These are phyloP conservation scores for Caenorhabditis sp. DNA, from an alignment of 2,888 invertebrate genomes.

Conservation along the genomic window DNA sequence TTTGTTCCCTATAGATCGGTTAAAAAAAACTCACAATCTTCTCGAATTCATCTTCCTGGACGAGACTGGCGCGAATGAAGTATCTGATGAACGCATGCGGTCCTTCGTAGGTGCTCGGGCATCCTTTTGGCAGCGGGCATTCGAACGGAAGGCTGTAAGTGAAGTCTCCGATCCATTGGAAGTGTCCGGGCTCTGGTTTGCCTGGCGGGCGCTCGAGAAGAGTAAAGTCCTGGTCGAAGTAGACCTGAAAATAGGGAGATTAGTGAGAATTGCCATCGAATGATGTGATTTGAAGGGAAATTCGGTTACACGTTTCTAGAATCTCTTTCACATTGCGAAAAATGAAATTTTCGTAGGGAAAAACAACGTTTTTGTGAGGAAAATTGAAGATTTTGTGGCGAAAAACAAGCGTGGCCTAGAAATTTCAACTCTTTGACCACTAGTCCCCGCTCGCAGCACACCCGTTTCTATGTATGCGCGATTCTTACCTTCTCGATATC, in stretches of 20 bases:
- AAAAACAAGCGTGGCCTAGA: no score
- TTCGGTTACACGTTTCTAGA: no score
- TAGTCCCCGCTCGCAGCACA: no score
- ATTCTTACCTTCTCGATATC: slow-evolving; percentile 65
- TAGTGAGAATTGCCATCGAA: not conserved
- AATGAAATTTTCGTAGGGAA: no score
- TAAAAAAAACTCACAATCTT: slow-evolving; percentile 39
- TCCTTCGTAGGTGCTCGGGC: slow-evolving; percentile 76
- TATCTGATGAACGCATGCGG: slow-evolving; percentile 77
- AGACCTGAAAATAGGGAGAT: slow-evolving; percentile 57
- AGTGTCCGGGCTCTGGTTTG: slow-evolving; percentile 75
- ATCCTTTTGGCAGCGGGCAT: slow-evolving; percentile 75
- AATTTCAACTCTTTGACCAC: no score
- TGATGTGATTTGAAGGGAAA: no score
- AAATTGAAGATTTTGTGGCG: no score
- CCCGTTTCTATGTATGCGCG: no score
- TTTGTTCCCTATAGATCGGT: no score
- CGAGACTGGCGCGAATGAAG: slow-evolving; percentile 73
- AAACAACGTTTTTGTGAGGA: no score
- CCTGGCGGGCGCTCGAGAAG: slow-evolving; percentile 78
- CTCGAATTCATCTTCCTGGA: slow-evolving; percentile 68
- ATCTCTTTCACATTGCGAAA: no score
- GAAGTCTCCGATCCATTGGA: slow-evolving; percentile 75
- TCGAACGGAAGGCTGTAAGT: slow-evolving; percentile 77
- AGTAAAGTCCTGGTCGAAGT: slow-evolving; percentile 77